Base-by-base conservation (phyloP, 2,797 vertebrate genomes). In the Phataginus tricuspis region DNA sequence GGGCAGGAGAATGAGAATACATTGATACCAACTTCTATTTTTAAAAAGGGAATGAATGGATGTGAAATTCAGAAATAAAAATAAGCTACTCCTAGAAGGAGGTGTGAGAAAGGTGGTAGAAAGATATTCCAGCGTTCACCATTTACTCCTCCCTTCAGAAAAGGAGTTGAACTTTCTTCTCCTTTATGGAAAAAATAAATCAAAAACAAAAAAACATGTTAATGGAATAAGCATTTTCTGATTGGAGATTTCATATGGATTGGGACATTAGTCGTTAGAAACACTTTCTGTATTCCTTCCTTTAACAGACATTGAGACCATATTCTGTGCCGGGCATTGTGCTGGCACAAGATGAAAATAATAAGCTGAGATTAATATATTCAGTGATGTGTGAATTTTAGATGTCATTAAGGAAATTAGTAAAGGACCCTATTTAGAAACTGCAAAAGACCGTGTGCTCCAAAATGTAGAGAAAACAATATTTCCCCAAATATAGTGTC, bases 251-350 rank as follows among this genome's bases (percentile, higher is more conserved):
- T 84, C 18, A 34, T 21, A 31, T 55, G 1, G 13, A 4, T 39
- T 2, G 13, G 31, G 7, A 51, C 4, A 86, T 6, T 51, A 53
- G 2, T 57, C 68, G 2, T 13, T 45, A 87, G 27, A 64, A 92
- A 69, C 13, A 42, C 5, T 68, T 64, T 77, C 11, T 77, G 7
- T 25, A 82, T 55, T 72, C n/a, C 11, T n/a, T 80, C 25, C 80
- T 91, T 94, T 34, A 66, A 49, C 27, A 93, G 80, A 69, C 16
- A 78, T 55, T 64, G 39, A 85, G 61, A 66, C 64, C 31, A 53
- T 25, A 27, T n/a, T 74, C 45, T n/a, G 7, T 78, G 8, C 31
- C 55, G 51, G 57, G 9, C 14, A 18, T 45, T 82, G 27, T 80
- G 19, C 11, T 51, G 19, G 10, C 10, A 66, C 7, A 69, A 31